phyloP scores from a whole-genome alignment of 2,797 vertebrate genomes.

The Agapornis canus region DNA sequence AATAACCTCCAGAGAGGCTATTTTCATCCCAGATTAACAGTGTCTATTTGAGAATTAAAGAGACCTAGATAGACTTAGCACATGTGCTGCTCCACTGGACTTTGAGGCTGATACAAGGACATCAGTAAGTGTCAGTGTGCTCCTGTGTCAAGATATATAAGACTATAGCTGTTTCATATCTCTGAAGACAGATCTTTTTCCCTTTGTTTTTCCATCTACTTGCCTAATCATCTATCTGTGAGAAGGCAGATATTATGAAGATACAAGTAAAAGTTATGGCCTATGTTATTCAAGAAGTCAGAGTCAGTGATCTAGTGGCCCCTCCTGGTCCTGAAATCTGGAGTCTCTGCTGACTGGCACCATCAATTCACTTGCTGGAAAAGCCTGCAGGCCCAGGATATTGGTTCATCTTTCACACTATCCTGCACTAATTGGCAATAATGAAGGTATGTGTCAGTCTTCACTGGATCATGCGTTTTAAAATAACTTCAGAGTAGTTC shows the following conservation, averaged over 20 bases:
- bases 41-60: not conserved
- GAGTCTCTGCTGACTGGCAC: not conserved
- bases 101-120: not conserved
- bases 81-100: not conserved
- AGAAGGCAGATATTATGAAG: not conserved
- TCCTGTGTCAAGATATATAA: not conserved
- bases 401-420: not conserved
- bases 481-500: not conserved
- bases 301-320: not conserved
- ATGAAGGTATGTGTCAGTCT: not conserved
- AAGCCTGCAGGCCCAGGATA: not conserved
- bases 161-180: not conserved
- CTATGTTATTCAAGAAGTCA: conserved; percentile 9
- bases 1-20: not conserved
- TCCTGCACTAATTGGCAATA: not conserved
- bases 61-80: not conserved
- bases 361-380: not conserved
- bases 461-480: not conserved
- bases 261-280: not conserved
- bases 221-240: not conserved
- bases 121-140: not conserved
- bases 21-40: not conserved
- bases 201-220: not conserved
- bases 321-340: not conserved
- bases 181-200: not conserved